Conservation (phyloP, 2,888 invertebrate genomes). For the Orthosia cruda region DNA sequence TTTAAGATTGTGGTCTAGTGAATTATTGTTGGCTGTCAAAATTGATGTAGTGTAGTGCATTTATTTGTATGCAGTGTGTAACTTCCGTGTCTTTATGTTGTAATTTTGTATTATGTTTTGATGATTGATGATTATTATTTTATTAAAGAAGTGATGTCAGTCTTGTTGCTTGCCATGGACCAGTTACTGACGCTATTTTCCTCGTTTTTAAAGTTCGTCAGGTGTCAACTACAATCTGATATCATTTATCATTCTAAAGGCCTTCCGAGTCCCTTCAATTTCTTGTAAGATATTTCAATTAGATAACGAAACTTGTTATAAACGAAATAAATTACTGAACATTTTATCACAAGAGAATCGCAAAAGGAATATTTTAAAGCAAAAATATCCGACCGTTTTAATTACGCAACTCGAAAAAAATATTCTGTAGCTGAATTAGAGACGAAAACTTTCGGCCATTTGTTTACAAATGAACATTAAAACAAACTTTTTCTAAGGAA, state of each 20-base stretch:
- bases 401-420: slow-evolving; percentile 56
- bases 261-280: slow-evolving; percentile 5
- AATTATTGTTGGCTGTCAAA: slow-evolving; percentile 48
- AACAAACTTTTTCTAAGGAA: slow-evolving; percentile 71
- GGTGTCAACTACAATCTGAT: slow-evolving; percentile 14
- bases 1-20: slow-evolving; percentile 30
- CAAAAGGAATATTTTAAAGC: slow-evolving; percentile 34
- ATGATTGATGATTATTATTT: not conserved
- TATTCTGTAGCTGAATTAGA: slow-evolving; percentile 62
- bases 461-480: slow-evolving; percentile 69
- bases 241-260: slow-evolving; percentile 28
- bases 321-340: slow-evolving; percentile 36
- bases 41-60: slow-evolving; percentile 41
- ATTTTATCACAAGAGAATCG: slow-evolving; percentile 39
- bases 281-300: slow-evolving; percentile 17
- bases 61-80: slow-evolving; percentile 13
- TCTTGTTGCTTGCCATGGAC: not conserved
- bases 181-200: not conserved
- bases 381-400: slow-evolving; percentile 53
- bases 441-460: slow-evolving; percentile 59
- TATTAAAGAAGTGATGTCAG: not conserved
- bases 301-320: slow-evolving; percentile 20
- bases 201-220: too few relatives aligned
- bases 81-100: slow-evolving; percentile 36
- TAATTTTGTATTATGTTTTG: not conserved